A percentile compares a stretch with the other conserved stretches of the same genome.
Evolutionary conservation across 2,888 invertebrate genomes (phyloP).

Genomic region (Noctua comes): DNA sequence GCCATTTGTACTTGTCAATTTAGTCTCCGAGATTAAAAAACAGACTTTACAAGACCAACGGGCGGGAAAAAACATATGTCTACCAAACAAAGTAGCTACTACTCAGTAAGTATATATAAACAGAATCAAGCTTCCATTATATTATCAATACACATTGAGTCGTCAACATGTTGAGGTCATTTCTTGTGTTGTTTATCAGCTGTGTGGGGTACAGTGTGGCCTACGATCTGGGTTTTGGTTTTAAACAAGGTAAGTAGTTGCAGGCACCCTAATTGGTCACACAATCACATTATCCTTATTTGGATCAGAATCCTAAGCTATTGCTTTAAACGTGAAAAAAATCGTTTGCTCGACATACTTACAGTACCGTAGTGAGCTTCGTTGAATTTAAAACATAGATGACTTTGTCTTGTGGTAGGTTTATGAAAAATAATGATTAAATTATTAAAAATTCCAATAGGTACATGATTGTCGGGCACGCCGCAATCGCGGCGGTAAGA

Average conservation of each 20-base stretch:
- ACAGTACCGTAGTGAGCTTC: background rate
- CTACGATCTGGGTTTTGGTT: background rate
- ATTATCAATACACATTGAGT: background rate
- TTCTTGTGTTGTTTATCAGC: constrained; percentile 14
- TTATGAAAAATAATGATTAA: too few relatives aligned
- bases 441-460: background rate
- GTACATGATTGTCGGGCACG: too few relatives aligned
- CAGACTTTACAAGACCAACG: background rate
- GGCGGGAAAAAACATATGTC: background rate
- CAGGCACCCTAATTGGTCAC: background rate
- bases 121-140: background rate
- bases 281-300: background rate
- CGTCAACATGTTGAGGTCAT: constrained; percentile 12
- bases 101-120: background rate
- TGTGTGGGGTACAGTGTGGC: background rate
- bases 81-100: background rate
- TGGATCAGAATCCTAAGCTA: background rate
- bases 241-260: constrained; percentile 17
- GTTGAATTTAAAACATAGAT: too few relatives aligned
- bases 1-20: too few relatives aligned
- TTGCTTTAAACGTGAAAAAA: background rate
- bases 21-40: too few relatives aligned
- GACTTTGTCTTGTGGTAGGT: too few relatives aligned
- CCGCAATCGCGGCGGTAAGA: too few relatives aligned
- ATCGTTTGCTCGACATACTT: background rate